Conservation (phyloP, 2,888 invertebrate species). For the Sminthurinus aureus region DNA sequence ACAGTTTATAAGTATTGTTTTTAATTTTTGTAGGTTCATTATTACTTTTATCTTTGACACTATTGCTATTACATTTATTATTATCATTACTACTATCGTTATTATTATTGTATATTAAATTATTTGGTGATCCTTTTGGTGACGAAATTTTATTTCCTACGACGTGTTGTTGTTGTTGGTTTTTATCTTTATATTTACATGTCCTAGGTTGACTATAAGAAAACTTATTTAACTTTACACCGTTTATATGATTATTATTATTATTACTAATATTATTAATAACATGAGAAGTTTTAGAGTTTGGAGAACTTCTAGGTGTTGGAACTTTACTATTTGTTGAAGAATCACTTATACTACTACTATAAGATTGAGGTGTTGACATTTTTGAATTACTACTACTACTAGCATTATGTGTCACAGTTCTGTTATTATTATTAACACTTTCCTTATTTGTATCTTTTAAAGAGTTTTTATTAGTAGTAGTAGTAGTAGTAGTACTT, state of each 20-base stretch:
- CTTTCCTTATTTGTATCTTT: background rate
- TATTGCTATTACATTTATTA: constrained; percentile 2
- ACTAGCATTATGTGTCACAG: background rate
- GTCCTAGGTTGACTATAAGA: constrained; percentile 1
- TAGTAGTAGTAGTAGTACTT: background rate
- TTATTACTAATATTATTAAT: background rate
- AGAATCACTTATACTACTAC: background rate
- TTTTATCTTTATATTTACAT: background rate
- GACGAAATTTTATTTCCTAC: background rate
- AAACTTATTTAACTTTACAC: background rate
- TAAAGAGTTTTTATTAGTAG: background rate
- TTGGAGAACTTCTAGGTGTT: constrained; percentile 17
- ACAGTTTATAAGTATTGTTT: background rate
- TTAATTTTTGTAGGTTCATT: background rate
- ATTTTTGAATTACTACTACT: background rate
- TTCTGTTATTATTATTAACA: constrained; percentile 3
- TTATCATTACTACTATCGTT: background rate
- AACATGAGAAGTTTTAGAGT: background rate
- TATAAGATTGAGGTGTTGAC: background rate
- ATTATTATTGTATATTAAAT: background rate
- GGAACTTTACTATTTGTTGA: constrained; percentile 4
- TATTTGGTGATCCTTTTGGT: background rate
- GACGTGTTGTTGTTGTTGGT: no score
- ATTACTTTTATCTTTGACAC: background rate
- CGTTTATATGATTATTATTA: background rate